Percentiles rank a stretch among this genome's conserved stretches.
phyloP scores from a whole-genome alignment of 1,140 invertebrate genomes.

The Amphibalanus amphitrite region DNA sequence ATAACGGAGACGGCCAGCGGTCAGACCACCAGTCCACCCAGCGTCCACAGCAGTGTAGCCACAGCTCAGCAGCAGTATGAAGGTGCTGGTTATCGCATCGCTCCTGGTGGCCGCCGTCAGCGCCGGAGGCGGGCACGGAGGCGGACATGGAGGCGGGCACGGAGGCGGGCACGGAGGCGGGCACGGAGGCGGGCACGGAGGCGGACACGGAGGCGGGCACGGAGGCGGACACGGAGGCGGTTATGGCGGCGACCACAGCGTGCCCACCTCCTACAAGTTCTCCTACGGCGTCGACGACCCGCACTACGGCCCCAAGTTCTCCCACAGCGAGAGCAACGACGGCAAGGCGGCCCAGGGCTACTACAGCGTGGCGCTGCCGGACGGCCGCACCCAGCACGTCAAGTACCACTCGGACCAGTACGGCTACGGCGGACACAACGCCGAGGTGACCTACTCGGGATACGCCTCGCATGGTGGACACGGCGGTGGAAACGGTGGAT shows the following conservation, averaged over 20 bases:
- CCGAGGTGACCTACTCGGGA: constrained; percentile 9
- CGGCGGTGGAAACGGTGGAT: not conserved
- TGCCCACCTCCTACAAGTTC: constrained; percentile 13
- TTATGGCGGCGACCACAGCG: not conserved
- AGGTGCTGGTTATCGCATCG: too few species aligned
- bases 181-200: not conserved
- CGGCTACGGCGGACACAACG: constrained; percentile 6
- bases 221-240: too few species aligned
- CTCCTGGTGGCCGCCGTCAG: too few species aligned
- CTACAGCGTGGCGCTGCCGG: constrained; percentile 13
- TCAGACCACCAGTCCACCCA: too few species aligned
- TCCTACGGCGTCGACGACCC: constrained; percentile 13
- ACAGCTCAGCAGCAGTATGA: too few species aligned
- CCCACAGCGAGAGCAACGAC: constrained; percentile 13
- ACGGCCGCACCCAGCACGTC: constrained; percentile 37
- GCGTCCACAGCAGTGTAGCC: too few species aligned
- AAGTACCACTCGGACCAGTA: constrained; percentile 39
- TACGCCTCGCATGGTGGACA: not conserved
- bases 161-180: not conserved
- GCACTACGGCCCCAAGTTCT: constrained; percentile 12
- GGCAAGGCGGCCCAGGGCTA: constrained; percentile 12
- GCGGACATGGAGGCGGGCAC: not conserved
- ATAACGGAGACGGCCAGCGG: too few species aligned
- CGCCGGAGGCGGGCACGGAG: not conserved
- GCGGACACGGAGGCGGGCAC: too few species aligned